These are phyloP conservation scores for Heliopora coerulea DNA, from an alignment of 92 coral and sea anemone genomes.

Conservation along the genomic window DNA sequence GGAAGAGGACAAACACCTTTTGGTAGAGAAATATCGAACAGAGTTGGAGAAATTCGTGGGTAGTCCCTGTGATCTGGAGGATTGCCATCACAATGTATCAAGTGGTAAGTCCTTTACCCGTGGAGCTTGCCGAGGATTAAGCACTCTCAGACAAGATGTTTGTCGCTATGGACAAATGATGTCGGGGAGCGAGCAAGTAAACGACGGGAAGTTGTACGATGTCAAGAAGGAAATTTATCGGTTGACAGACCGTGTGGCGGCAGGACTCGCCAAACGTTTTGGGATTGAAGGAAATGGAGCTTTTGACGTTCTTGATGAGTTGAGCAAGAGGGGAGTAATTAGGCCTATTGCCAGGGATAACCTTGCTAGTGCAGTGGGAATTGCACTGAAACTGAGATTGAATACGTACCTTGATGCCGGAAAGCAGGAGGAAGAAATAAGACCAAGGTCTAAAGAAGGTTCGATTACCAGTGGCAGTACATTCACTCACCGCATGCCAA, in stretches of 20 bases:
- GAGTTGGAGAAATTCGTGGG: background rate
- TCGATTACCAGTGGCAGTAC: background rate
- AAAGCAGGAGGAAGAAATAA: slow-evolving; percentile 19
- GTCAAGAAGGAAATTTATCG: slow-evolving; percentile 37
- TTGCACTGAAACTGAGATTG: slow-evolving; percentile 10
- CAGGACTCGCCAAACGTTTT: slow-evolving; percentile 16
- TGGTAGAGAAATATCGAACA: slow-evolving; percentile 8
- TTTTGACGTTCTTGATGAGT: slow-evolving; percentile 18
- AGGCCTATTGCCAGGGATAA: background rate
- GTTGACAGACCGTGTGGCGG: slow-evolving; percentile 21
- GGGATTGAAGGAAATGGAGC: background rate
- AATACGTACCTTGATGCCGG: slow-evolving; percentile 33
- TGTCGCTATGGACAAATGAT: slow-evolving; percentile 23
- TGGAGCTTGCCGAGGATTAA: slow-evolving; percentile 12
- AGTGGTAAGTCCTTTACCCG: background rate
- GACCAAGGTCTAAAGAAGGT: background rate
- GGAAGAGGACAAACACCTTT: background rate
- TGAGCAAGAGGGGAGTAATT: slow-evolving; percentile 10
- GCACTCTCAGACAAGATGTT: background rate
- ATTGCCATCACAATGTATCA: background rate
- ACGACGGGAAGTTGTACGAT: slow-evolving; percentile 31
- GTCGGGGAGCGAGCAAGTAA: slow-evolving; percentile 1
- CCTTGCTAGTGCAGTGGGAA: slow-evolving; percentile 25
- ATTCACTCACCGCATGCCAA: slow-evolving; percentile 1
- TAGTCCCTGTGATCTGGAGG: slow-evolving; percentile 17